Percentiles rank a stretch among this genome's conserved stretches.
phyloP scores from a whole-genome alignment of 2,113 vertebrate genomes.

The Rhodinocichla rosea region DNA sequence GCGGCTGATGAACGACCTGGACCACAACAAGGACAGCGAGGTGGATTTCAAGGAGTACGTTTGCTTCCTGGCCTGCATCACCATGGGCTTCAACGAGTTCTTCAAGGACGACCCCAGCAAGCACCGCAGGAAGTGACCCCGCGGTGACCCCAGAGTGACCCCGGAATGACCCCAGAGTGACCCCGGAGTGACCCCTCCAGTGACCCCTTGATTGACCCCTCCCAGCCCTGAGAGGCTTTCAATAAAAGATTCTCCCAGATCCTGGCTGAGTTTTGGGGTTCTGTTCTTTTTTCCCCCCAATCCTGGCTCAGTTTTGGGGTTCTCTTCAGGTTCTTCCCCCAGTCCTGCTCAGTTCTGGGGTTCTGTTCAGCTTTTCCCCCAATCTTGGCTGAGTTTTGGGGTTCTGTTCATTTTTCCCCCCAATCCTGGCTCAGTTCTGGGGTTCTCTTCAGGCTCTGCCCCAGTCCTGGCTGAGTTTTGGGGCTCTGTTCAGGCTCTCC shows the following conservation, averaged over 20 bases:
- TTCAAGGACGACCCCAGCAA: slow-evolving; percentile 53
- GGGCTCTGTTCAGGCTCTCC: neutral
- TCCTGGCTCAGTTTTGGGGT: neutral
- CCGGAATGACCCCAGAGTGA: too few relatives aligned
- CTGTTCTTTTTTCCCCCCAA: neutral
- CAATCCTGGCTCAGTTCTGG: neutral
- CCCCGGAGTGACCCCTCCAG: too few relatives aligned
- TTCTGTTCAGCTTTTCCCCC: neutral
- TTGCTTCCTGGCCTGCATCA: slow-evolving; percentile 70
- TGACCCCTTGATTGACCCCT: too few relatives aligned
- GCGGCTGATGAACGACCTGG: slow-evolving; percentile 70
- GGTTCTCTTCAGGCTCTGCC: neutral
- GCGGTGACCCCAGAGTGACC: too few relatives aligned
- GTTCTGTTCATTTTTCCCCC: neutral
- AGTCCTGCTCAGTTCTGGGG: too few relatives aligned
- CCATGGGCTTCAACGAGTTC: slow-evolving; percentile 75
- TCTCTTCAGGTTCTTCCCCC: neutral
- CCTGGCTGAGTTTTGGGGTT: neutral
- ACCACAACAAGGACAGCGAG: slow-evolving; percentile 67
- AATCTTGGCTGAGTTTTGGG: too few relatives aligned
- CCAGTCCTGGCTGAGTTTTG: neutral
- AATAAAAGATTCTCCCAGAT: neutral
- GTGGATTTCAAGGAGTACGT: slow-evolving; percentile 76
- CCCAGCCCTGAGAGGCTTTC: rapidly evolving
- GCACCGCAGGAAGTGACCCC: slow-evolving; percentile 49